These are phyloP conservation scores for Nephrotoma guestfalica DNA, from an alignment of 2,888 invertebrate genomes.

Conservation along the genomic window DNA sequence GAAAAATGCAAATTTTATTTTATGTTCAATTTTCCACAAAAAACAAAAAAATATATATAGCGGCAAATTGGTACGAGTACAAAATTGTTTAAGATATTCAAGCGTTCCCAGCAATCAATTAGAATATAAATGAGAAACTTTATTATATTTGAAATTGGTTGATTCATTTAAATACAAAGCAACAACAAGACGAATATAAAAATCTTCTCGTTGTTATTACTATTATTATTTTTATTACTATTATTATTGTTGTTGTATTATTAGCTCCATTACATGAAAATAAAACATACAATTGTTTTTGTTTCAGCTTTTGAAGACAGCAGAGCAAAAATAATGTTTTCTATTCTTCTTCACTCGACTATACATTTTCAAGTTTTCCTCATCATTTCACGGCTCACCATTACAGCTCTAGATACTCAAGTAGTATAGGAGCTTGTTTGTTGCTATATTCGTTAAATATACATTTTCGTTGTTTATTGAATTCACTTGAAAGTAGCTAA, in stretches of 20 bases:
- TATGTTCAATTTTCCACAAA: neutral
- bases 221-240: neutral
- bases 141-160: neutral
- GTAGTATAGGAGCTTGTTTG: no score
- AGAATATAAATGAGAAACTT: neutral
- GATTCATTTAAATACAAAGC: neutral
- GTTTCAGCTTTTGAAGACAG: neutral
- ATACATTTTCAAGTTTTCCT: neutral
- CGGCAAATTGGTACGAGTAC: neutral
- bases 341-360: neutral
- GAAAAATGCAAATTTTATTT: neutral
- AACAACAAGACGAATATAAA: neutral
- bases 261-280: neutral
- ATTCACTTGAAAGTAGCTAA: no score
- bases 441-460: no score
- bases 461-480: no score
- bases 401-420: neutral
- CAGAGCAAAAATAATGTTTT: neutral
- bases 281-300: neutral
- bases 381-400: neutral
- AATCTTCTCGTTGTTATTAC: neutral
- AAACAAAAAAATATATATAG: neutral
- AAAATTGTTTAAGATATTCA: neutral
- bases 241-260: neutral
- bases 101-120: neutral